Conservation (phyloP, 2,797 vertebrate genomes). For the Lacerta bilineata region DNA sequence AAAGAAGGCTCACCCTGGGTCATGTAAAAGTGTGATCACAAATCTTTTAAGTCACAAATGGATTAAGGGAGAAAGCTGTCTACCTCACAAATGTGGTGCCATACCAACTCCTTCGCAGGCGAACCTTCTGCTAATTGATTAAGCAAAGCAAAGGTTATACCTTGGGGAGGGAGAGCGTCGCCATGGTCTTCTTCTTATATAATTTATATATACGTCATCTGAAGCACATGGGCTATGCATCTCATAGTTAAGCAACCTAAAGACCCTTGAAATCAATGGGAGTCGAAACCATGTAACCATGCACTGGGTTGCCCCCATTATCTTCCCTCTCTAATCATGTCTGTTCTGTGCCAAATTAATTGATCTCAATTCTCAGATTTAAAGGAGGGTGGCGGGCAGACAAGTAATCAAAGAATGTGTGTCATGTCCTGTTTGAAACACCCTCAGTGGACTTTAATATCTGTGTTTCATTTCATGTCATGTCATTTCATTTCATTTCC, state of each 20-base stretch:
- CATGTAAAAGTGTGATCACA: constrained; percentile 73
- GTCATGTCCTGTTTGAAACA: neutral
- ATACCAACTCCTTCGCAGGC: constrained; percentile 50
- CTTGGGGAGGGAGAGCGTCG: neutral
- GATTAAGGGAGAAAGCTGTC: constrained; percentile 48
- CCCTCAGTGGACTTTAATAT: neutral
- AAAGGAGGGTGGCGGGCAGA: neutral
- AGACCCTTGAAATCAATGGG: neutral
- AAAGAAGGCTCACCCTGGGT: constrained; percentile 68
- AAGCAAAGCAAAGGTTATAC: constrained; percentile 45
- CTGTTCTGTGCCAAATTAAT: neutral
- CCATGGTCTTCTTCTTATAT: neutral
- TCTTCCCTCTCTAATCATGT: neutral
- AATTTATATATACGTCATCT: neutral
- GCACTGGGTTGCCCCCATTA: neutral
- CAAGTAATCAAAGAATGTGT: neutral
- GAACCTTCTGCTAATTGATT: constrained; percentile 63
- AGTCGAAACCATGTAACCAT: neutral
- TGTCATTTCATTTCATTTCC: constrained; percentile 26
- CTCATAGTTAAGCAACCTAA: neutral
- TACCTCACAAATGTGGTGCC: constrained; percentile 55
- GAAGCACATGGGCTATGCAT: constrained; percentile 9
- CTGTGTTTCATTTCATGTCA: constrained; percentile 10
- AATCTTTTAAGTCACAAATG: constrained; percentile 69
- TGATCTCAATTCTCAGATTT: neutral